Evolutionary conservation across 2,797 vertebrate species (phyloP).

Genomic region (Pelobates cultripes): DNA sequence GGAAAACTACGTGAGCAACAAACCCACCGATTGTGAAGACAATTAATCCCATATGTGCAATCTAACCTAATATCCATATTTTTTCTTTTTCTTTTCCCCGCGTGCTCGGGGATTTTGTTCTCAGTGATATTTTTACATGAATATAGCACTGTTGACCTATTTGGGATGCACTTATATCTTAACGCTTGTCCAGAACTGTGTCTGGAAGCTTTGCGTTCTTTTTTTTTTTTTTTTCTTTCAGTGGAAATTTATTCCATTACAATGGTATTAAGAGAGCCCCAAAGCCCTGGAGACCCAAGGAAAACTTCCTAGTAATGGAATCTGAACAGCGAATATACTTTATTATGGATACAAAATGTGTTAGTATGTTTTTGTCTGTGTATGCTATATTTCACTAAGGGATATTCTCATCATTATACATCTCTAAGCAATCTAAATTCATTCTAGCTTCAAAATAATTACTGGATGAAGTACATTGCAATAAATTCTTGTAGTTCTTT

Average conservation of each 20-base stretch:
- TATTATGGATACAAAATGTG: too few relatives aligned
- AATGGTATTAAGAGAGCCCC: background rate
- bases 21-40: background rate
- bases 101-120: background rate
- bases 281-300: background rate
- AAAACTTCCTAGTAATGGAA: constrained; percentile 2
- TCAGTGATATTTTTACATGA: background rate
- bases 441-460: too few relatives aligned
- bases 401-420: too few relatives aligned
- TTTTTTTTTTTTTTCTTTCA: background rate
- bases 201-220: background rate
- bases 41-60: background rate
- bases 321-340: too few relatives aligned
- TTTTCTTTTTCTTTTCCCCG: background rate
- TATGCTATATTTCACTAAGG: too few relatives aligned
- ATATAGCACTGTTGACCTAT: background rate
- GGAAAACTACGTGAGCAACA: background rate
- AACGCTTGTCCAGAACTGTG: background rate
- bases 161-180: background rate
- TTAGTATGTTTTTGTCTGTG: too few relatives aligned
- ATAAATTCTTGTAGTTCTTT: too few relatives aligned
- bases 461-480: too few relatives aligned
- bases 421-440: too few relatives aligned
- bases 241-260: background rate
- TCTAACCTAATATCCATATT: background rate